Conservation (phyloP, 1,140 invertebrate genomes). For the Episyrphus balteatus region DNA sequence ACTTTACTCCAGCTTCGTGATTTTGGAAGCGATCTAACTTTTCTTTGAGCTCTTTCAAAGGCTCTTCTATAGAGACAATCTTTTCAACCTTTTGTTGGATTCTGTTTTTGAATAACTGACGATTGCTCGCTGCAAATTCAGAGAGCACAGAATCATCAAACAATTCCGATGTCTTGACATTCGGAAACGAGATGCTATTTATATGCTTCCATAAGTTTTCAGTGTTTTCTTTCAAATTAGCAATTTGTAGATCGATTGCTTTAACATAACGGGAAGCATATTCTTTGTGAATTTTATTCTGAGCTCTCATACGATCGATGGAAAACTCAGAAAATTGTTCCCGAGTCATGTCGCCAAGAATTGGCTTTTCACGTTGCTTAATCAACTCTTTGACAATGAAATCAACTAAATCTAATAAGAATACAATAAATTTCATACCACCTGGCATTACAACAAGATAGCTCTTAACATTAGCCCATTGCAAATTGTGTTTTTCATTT, state of each 20-base stretch:
- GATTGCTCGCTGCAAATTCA: constrained; percentile 14
- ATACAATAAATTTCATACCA: constrained; percentile 31
- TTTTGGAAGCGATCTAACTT: constrained; percentile 18
- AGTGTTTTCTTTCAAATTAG: constrained; percentile 2
- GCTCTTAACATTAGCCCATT: constrained; percentile 25
- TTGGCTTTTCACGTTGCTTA: constrained; percentile 19
- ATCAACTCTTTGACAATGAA: constrained; percentile 23
- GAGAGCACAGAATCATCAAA: constrained; percentile 15
- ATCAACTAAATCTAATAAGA: constrained; percentile 23
- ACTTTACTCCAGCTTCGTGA: constrained; percentile 11
- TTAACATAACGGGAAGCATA: constrained; percentile 19
- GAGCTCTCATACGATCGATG: constrained; percentile 12
- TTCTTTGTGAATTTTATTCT: constrained; percentile 20
- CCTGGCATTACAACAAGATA: constrained; percentile 33
- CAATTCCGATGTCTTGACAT: constrained; percentile 4
- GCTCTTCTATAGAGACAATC: constrained; percentile 9
- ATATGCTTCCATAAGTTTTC: constrained; percentile 2
- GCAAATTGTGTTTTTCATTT: constrained; percentile 28
- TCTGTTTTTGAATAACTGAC: constrained; percentile 4
- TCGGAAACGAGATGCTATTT: constrained; percentile 4
- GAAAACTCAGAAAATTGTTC: constrained; percentile 4
- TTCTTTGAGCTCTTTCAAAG: constrained; percentile 12
- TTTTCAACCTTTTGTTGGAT: constrained; percentile 2
- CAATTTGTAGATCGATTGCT: constrained; percentile 10
- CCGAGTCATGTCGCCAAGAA: constrained; percentile 5